phyloP scores from a whole-genome alignment of 1,140 invertebrate species.

The Drosophila ambigua region DNA sequence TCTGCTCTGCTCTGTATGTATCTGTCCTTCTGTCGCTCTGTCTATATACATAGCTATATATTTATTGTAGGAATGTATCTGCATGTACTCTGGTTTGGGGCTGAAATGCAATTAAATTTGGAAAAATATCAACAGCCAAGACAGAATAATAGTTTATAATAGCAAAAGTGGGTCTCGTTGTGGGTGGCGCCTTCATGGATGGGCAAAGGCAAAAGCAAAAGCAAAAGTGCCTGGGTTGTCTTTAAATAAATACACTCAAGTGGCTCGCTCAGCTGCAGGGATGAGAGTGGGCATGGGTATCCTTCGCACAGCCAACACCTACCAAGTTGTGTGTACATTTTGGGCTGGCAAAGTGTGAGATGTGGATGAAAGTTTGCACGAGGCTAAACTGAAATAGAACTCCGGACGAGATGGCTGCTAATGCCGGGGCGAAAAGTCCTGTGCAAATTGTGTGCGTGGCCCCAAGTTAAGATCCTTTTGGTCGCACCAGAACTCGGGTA shows the following conservation, averaged over 20 bases:
- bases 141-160: slow-evolving; percentile 80
- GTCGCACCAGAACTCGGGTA: neutral
- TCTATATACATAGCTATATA: neutral
- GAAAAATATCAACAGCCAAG: slow-evolving; percentile 78
- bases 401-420: slow-evolving; percentile 41
- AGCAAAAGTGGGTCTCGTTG: slow-evolving; percentile 22
- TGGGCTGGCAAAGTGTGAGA: slow-evolving; percentile 9
- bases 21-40: neutral
- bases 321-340: slow-evolving; percentile 22
- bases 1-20: neutral
- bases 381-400: slow-evolving; percentile 30
- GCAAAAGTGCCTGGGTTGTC: slow-evolving; percentile 64
- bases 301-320: neutral
- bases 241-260: slow-evolving; percentile 74
- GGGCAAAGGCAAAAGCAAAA: slow-evolving; percentile 42
- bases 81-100: slow-evolving; percentile 15
- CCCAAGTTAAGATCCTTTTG: slow-evolving; percentile 28
- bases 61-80: slow-evolving; percentile 4
- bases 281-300: neutral
- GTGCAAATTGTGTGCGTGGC: slow-evolving; percentile 51
- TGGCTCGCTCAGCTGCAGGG: slow-evolving; percentile 2
- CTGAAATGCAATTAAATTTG: slow-evolving; percentile 82
- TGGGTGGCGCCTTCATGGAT: slow-evolving; percentile 34
- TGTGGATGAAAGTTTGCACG: slow-evolving; percentile 37
- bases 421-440: slow-evolving; percentile 65